These are phyloP conservation scores for Chironex yamaguchii DNA, from an alignment of 30 jellyfish, hydroid and myxozoan genomes.

Conservation along the genomic window DNA sequence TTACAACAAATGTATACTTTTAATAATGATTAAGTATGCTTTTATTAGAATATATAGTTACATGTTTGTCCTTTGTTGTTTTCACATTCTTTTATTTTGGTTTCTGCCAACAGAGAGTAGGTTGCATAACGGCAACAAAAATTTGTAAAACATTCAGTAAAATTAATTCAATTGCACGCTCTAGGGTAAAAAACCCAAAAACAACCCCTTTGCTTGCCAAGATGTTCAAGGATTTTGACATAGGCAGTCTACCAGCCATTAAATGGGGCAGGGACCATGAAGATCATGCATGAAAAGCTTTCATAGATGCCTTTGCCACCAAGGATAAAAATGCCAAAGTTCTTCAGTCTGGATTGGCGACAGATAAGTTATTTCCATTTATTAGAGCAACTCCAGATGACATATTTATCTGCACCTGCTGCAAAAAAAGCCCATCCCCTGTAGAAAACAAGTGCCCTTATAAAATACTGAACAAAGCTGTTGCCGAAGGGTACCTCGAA, in stretches of 20 bases:
- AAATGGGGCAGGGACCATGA: slow-evolving; percentile 20
- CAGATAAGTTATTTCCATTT: background rate
- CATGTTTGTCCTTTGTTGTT: too few relatives aligned
- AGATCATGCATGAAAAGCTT: slow-evolving; percentile 15
- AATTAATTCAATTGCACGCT: background rate
- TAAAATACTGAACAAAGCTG: background rate
- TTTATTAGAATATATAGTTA: too few relatives aligned
- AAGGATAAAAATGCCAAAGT: slow-evolving; percentile 11
- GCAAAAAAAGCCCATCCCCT: background rate
- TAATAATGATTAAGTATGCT: too few relatives aligned
- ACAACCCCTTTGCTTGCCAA: slow-evolving; percentile 5
- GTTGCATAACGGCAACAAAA: slow-evolving; percentile 61
- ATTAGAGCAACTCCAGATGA: slow-evolving; percentile 48
- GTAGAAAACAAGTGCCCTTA: slow-evolving; percentile 35
- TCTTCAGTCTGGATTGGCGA: slow-evolving; percentile 14
- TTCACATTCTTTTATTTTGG: too few relatives aligned
- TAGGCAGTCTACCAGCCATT: slow-evolving; percentile 14
- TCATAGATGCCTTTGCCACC: background rate
- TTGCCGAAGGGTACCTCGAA: background rate
- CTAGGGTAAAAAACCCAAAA: background rate
- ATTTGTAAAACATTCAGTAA: slow-evolving; percentile 19
- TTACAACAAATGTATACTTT: too few relatives aligned
- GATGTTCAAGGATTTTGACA: background rate
- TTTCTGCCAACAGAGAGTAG: slow-evolving; percentile 41
- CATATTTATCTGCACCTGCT: slow-evolving; percentile 29